A percentile compares a stretch with the other conserved stretches of the same genome.
Conservation (phyloP, 2,888 invertebrate genomes). For the Beris morrisii region DNA sequence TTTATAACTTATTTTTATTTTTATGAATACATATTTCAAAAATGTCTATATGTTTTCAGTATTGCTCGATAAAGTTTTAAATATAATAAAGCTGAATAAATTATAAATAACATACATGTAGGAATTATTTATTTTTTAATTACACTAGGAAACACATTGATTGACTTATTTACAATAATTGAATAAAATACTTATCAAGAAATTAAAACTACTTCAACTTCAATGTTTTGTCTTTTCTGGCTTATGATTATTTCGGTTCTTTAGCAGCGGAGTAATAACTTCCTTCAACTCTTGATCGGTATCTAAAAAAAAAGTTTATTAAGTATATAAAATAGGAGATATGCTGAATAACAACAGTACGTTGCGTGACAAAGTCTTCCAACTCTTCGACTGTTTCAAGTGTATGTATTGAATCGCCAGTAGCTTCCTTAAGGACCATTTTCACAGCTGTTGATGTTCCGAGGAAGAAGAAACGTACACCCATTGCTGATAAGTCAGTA, state of each 20-base stretch:
- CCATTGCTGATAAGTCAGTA: conserved; percentile 68
- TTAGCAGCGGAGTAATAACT: conserved; percentile 24
- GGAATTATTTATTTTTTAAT: too few relatives aligned
- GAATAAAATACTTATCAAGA: not conserved
- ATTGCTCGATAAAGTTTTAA: not conserved
- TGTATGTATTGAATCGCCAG: conserved; percentile 47
- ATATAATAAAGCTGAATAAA: not conserved
- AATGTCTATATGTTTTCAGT: too few relatives aligned
- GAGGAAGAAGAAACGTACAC: conserved; percentile 72
- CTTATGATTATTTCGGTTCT: conserved; percentile 15
- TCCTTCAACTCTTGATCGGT: conserved; percentile 25
- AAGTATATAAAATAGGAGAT: not conserved
- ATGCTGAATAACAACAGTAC: conserved; percentile 41
- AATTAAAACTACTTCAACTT: not conserved
- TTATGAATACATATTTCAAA: too few relatives aligned
- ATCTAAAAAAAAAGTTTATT: conserved; percentile 5
- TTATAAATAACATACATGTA: not conserved
- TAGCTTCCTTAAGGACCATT: conserved; percentile 51
- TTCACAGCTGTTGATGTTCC: conserved; percentile 49
- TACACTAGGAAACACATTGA: too few relatives aligned
- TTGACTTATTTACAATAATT: not conserved
- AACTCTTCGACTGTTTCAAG: conserved; percentile 50
- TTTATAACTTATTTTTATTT: too few relatives aligned
- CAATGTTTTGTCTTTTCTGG: conserved; percentile 14
- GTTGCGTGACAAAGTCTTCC: conserved; percentile 47